A percentile compares a stretch with the other conserved stretches of the same genome.
Conservation (phyloP, 2,797 vertebrate species). For the Tapera naevia region DNA sequence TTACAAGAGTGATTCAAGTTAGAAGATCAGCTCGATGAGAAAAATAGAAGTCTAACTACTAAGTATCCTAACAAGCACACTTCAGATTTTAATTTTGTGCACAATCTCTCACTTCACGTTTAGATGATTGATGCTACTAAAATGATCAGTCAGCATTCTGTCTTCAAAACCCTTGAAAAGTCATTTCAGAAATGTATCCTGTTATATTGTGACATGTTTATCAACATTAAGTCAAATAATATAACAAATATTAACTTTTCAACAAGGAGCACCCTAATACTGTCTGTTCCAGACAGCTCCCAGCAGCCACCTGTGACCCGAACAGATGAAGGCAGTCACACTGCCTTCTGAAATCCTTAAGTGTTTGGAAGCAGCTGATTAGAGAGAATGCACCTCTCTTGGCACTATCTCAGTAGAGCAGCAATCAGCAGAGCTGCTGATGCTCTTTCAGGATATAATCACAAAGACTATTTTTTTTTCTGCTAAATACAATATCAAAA, state of each 20-base stretch:
- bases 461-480: background rate
- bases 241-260: background rate
- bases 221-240: background rate
- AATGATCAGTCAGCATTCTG: background rate
- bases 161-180: background rate
- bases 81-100: background rate
- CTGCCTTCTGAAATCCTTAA: background rate
- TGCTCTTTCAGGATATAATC: background rate
- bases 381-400: background rate
- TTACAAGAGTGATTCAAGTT: background rate
- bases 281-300: background rate
- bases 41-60: background rate
- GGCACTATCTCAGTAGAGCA: background rate
- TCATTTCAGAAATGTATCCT: background rate
- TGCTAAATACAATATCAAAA: background rate
- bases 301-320: background rate
- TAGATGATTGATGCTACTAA: background rate
- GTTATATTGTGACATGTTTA: background rate
- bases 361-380: slow-evolving; percentile 19
- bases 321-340: background rate
- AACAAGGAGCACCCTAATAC: background rate
- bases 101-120: background rate
- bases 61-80: background rate
- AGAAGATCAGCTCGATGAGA: background rate
- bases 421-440: background rate